Conservation (phyloP, 2,888 invertebrate species). For the Drosophila acutilabella region DNA sequence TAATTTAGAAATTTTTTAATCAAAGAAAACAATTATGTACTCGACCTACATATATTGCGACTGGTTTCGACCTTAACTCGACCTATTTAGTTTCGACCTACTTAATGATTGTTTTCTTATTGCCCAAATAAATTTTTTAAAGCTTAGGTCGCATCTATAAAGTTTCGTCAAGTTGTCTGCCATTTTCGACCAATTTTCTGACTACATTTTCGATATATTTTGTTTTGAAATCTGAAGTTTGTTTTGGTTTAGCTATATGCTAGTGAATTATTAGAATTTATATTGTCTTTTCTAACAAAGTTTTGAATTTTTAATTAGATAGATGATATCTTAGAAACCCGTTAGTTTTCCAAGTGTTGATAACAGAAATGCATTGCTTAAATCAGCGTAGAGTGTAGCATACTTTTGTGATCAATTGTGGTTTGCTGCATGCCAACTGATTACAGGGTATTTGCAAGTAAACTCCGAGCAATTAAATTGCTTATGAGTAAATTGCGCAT, state of each 20-base stretch:
- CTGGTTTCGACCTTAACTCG: no score
- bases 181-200: background rate
- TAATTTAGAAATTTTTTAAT: no score
- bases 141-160: background rate
- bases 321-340: background rate
- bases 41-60: background rate
- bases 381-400: conserved; percentile 29
- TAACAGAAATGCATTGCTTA: background rate
- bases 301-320: no score
- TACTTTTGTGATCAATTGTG: conserved; percentile 42
- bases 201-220: background rate
- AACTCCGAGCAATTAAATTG: background rate
- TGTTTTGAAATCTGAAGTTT: no score
- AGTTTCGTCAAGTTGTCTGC: no score
- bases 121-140: accelerated
- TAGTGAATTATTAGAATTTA: background rate
- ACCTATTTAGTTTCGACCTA: background rate
- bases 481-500: conserved; percentile 33
- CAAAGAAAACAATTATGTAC: no score
- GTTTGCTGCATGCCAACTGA: background rate
- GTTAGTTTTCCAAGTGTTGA: background rate
- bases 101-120: background rate
- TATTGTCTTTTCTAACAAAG: background rate
- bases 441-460: conserved; percentile 37
- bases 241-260: no score